These are phyloP conservation scores for Drosophila tani DNA, from an alignment of 1,140 invertebrate species.

Conservation along the genomic window DNA sequence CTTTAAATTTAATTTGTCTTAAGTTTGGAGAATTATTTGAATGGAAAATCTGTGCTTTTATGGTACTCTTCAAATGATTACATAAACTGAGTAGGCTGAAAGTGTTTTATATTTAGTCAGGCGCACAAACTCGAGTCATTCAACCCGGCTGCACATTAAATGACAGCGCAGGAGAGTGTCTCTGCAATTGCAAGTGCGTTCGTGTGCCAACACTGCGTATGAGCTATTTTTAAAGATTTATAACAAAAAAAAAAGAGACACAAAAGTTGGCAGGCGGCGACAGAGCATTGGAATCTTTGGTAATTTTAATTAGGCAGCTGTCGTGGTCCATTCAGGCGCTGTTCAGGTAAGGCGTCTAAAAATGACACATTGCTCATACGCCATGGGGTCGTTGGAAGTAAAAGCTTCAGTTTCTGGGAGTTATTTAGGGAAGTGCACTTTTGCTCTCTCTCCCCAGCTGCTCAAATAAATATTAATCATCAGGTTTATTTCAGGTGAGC, in stretches of 20 bases:
- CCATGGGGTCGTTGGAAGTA: slow-evolving; percentile 8
- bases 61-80: neutral
- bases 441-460: neutral
- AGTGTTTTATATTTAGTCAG: slow-evolving; percentile 32
- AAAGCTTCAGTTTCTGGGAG: neutral
- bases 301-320: slow-evolving; percentile 77
- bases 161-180: slow-evolving; percentile 16
- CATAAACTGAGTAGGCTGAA: slow-evolving; percentile 33
- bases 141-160: slow-evolving; percentile 51
- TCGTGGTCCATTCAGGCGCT: slow-evolving; percentile 35
- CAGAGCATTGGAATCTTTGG: slow-evolving; percentile 39
- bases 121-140: slow-evolving; percentile 60
- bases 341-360: slow-evolving; percentile 31
- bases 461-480: slow-evolving; percentile 3
- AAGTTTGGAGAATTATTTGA: too few relatives aligned
- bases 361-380: slow-evolving; percentile 50
- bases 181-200: slow-evolving; percentile 39
- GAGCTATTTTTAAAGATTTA: slow-evolving; percentile 58
- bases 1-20: neutral
- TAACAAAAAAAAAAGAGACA: slow-evolving; percentile 16
- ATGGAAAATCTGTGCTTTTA: too few relatives aligned
- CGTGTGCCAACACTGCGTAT: slow-evolving; percentile 64
- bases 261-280: slow-evolving; percentile 26
- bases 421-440: slow-evolving; percentile 1
- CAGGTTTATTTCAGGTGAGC: neutral